Evolutionary conservation across 2,797 vertebrate genomes (phyloP).

Genomic region (Tenualosa thibaudeaui): DNA sequence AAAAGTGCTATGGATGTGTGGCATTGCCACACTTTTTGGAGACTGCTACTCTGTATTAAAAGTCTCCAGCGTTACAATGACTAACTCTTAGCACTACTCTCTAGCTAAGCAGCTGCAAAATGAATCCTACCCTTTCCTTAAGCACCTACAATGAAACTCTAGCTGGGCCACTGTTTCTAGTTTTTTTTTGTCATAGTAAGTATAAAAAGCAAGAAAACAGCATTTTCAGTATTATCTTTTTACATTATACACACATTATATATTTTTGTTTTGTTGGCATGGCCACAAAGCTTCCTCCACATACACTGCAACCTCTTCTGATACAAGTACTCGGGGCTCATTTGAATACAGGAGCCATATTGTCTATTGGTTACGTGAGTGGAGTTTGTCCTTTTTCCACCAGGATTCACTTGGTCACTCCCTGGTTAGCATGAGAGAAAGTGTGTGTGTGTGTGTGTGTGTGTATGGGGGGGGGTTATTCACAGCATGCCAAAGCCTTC

Average conservation of each 20-base stretch:
- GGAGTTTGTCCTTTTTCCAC: neutral
- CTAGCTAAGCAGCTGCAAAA: neutral
- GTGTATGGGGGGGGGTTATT: slow-evolving; percentile 53
- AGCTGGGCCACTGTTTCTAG: slow-evolving; percentile 34
- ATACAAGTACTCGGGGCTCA: slow-evolving; percentile 27
- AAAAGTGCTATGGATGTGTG: slow-evolving; percentile 67
- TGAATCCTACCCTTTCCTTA: slow-evolving; percentile 21
- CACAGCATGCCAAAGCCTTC: slow-evolving; percentile 99
- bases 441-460: no score
- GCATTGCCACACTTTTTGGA: slow-evolving; percentile 55
- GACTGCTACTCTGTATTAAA: slow-evolving; percentile 64
- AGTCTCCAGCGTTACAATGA: slow-evolving; percentile 65
- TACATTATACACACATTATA: slow-evolving; percentile 55
- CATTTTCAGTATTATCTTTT: slow-evolving; percentile 56
- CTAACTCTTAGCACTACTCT: slow-evolving; percentile 48
- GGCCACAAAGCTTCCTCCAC: slow-evolving; percentile 45
- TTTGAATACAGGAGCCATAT: slow-evolving; percentile 35
- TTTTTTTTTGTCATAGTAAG: slow-evolving; percentile 33
- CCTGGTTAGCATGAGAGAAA: slow-evolving; percentile 3
- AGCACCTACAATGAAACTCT: slow-evolving; percentile 62
- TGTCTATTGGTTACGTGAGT: slow-evolving; percentile 37
- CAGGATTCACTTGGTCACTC: slow-evolving; percentile 27
- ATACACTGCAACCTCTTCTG: slow-evolving; percentile 33
- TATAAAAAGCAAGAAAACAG: slow-evolving; percentile 42
- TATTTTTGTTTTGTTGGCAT: slow-evolving; percentile 18